Base-by-base conservation (phyloP, 2,797 vertebrate species). In the Aphelocoma californica region DNA sequence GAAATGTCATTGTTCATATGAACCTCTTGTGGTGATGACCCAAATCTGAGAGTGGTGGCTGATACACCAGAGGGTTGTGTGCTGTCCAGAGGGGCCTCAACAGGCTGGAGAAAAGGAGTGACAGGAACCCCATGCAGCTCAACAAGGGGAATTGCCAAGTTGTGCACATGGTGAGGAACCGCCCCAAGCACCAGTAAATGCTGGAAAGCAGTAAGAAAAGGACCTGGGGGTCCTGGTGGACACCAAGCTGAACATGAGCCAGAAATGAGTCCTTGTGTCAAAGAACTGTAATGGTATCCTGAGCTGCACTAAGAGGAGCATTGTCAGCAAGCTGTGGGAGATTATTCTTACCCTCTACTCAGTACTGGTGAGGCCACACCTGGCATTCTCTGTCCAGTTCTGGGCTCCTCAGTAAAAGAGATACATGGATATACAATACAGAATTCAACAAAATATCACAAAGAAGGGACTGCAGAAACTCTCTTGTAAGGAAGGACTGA, bases 181-280 rank as follows among this genome's bases (percentile, higher is more conserved):
- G 14, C 5, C 8, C 10, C 9, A 17, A 10, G 15, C 7, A 70
- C 11, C 5, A 6, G 1, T 18, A 15, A 28, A 12, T 13, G 1
- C 5, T 66, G 54, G 19, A 75, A 72, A 67, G 17, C 6, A 67
- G 4, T 5, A 54, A 56, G 45, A 9, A 61, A 58, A 71, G 15
- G 18, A 54, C 7, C 26, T 53, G 24, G 11, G 18, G 0, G 2
- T 44, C 29, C 17, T 58, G 9, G 9, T 31, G 38, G 38, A 25
- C 19, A 32, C 3, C 5, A 40, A 51, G 18, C 9, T 50, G 29
- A 74, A 21, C 31, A 32, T 8, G 31, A 53, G 6, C 7, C 28
- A 36, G 12, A 13, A 50, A 38, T 7, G 6, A 24, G 23, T 62
- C 34, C 18, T 28, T 48, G 2, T 40, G 40, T 9, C 38, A 79